Conservation (phyloP, 2,797 vertebrate genomes). For the Tamandua tetradactyla region DNA sequence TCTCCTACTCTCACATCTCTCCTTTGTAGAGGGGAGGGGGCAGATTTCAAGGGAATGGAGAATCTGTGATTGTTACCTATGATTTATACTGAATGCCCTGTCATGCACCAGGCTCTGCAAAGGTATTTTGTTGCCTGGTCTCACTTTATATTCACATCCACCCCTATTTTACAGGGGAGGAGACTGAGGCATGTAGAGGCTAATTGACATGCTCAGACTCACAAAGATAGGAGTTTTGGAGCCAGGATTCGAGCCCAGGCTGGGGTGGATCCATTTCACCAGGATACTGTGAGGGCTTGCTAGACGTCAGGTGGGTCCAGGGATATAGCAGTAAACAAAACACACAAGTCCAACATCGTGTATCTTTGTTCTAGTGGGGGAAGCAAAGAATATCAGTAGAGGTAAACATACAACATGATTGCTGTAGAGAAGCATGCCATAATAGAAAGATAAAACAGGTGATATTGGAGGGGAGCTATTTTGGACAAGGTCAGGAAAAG, state of each 20-base stretch:
- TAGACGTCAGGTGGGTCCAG: background rate
- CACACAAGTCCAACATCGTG: background rate
- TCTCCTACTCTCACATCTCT: background rate
- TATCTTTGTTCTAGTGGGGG: background rate
- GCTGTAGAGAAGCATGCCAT: background rate
- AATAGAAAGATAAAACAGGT: background rate
- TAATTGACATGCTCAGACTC: too few relatives aligned
- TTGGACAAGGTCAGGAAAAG: background rate
- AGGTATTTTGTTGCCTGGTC: background rate
- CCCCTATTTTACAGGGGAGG: too few relatives aligned
- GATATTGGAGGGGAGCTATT: background rate
- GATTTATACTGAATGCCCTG: background rate
- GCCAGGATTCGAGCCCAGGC: background rate
- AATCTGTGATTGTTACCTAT: background rate
- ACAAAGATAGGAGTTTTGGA: too few relatives aligned
- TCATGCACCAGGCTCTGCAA: background rate
- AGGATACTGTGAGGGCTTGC: background rate
- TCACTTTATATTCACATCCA: background rate
- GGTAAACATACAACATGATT: background rate
- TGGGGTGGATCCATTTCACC: background rate
- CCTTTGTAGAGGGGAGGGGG: background rate
- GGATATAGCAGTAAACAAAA: background rate
- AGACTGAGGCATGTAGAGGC: too few relatives aligned
- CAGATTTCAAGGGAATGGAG: background rate
- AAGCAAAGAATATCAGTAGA: background rate